phyloP scores from a whole-genome alignment of 2,888 invertebrate species.

The Rotaria sp. region DNA sequence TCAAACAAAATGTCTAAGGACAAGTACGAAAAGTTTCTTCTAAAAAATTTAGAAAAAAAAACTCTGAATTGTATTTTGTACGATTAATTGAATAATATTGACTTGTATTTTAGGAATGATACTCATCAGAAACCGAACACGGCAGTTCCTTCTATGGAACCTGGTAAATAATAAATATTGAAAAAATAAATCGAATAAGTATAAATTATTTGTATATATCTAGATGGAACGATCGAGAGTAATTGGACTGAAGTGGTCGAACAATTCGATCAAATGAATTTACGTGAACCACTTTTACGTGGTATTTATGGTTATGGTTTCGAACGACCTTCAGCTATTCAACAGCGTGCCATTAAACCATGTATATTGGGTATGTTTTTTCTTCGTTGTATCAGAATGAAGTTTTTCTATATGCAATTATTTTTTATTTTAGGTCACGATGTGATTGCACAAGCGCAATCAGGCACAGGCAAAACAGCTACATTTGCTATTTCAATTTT shows the following conservation, averaged over 20 bases:
- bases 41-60: not conserved
- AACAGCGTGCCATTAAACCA: conserved; percentile 40
- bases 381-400: not conserved
- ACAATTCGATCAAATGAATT: conserved; percentile 40
- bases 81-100: too few species aligned
- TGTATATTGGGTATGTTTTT: conserved; percentile 54
- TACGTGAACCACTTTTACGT: conserved; percentile 39
- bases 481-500: conserved; percentile 98
- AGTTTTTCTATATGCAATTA: not conserved
- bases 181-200: not conserved
- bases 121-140: not conserved
- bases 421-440: conserved; percentile 66
- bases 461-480: conserved; percentile 97
- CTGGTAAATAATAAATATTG: not conserved
- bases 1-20: not conserved
- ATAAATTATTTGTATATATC: not conserved
- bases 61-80: too few species aligned
- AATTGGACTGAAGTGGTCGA: conserved; percentile 26
- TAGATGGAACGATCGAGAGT: conserved; percentile 16
- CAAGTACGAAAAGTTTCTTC: not conserved
- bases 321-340: conserved; percentile 41
- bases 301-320: conserved; percentile 41
- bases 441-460: conserved; percentile 99
- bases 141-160: not conserved
- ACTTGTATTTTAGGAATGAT: not conserved